Evolutionary conservation across 2,113 vertebrate species (phyloP), one percentile per base, ranked within the genome.

Genomic region (Gymnorhina tibicen): DNA sequence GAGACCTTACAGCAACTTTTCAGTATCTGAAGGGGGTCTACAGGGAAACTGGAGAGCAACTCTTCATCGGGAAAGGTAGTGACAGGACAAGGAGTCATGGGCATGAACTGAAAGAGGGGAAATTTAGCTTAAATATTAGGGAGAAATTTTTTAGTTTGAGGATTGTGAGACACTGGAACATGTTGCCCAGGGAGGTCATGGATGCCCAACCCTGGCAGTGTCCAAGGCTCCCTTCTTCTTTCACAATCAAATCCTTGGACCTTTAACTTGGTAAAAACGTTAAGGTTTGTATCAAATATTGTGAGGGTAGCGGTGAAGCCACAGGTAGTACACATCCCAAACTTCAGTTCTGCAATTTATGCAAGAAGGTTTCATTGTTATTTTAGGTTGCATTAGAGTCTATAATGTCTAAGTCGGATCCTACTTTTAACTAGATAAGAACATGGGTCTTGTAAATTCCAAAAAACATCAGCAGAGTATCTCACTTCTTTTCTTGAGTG

Each of bases 261-360:
- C 56, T 82, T 32, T 50, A 76, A 41, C 10, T 42, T 66, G 3
- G 5, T 46, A 50, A 59, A 91, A 87, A 27, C 2, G 10, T 8
- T 64, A 24, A 6, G 5, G 0, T 55, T 72, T 79, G 11, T 33
- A 70, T 10, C 35, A 14, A 19, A n/a, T 66, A 66, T 11, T 42
- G 5, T 41, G 28, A 62, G n/a, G 3, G 28, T 7, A 83, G 49
- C n/a, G 41, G 13, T 33, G 17, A 80, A 91, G 56, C 5, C 17
- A 74, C 0, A 20, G 22, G 66, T 1, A 52, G 1, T 5, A 52
- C 1, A 8, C 4, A 67, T 10, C 9, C 42, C 75, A 17, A 85
- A 72, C 44, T 64, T 47, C 3, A 81, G 30, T 27, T 42, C 72
- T 67, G 11, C 24, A 53, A 62, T 18, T 42, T 32, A 39, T 0